A percentile compares a stretch with the other conserved stretches of the same genome.
phyloP scores from a whole-genome alignment of 2,888 invertebrate genomes.

The Napeogenes inachia region DNA sequence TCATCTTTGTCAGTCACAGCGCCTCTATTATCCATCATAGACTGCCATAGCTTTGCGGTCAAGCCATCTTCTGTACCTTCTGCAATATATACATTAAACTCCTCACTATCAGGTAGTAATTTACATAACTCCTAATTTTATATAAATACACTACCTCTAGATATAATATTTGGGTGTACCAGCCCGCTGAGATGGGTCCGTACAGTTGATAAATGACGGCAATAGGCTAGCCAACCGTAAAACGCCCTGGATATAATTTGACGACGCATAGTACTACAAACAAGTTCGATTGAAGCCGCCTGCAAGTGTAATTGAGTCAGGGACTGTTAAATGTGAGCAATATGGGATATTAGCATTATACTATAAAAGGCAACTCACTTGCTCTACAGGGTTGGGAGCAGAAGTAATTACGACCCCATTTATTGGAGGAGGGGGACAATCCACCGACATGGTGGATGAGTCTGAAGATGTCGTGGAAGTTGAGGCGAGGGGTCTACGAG shows the following conservation, averaged over 20 bases:
- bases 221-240: conserved; percentile 97
- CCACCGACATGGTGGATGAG: conserved; percentile 77
- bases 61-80: conserved; percentile 82
- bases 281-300: conserved; percentile 82
- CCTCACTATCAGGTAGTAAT: background rate
- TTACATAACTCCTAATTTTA: too few species aligned
- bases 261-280: conserved; percentile 95
- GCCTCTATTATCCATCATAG: conserved; percentile 79
- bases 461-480: conserved; percentile 83
- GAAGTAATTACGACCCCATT: conserved; percentile 52
- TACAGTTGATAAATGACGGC: conserved; percentile 93
- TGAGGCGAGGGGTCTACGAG: conserved; percentile 78
- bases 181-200: conserved; percentile 93
- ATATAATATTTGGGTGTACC: conserved; percentile 85
- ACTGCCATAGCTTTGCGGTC: conserved; percentile 86
- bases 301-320: conserved; percentile 39
- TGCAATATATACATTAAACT: conserved; percentile 29
- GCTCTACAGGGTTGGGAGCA: conserved; percentile 50
- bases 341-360: background rate
- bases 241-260: conserved; percentile 97
- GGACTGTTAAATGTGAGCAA: background rate
- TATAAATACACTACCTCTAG: conserved; percentile 62
- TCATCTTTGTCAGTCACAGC: conserved; percentile 81
- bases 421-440: conserved; percentile 63
- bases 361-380: conserved; percentile 40